Evolutionary conservation across 2,797 vertebrate genomes (phyloP).

Genomic region (Hydrophis major): DNA sequence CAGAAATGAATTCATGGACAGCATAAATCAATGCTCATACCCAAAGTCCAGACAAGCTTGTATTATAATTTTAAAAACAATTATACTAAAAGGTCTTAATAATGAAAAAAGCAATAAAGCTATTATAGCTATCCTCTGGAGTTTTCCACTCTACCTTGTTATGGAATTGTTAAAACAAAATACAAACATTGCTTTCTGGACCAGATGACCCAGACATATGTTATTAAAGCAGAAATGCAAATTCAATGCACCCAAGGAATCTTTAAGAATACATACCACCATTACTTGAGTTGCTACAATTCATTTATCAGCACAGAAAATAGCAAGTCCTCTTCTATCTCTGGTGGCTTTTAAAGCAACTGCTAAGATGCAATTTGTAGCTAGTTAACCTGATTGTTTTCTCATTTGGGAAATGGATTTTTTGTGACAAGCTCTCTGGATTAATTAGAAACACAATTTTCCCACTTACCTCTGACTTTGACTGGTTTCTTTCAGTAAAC

Average conservation of each 20-base stretch:
- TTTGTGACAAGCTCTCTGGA: not conserved
- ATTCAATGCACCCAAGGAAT: conserved; percentile 53
- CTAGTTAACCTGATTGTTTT: not conserved
- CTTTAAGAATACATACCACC: conserved; percentile 62
- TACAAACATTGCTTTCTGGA: conserved; percentile 56
- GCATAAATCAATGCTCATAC: conserved; percentile 67
- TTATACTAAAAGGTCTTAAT: conserved; percentile 75
- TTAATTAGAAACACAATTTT: conserved; percentile 1
- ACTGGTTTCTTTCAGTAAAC: conserved; percentile 9
- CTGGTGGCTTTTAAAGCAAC: conserved; percentile 48
- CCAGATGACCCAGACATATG: conserved; percentile 70
- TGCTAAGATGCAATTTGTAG: not conserved
- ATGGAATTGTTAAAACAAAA: conserved; percentile 73
- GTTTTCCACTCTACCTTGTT: conserved; percentile 68
- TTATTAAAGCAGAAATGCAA: conserved; percentile 69
- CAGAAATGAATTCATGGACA: conserved; percentile 65
- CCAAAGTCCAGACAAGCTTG: conserved; percentile 66
- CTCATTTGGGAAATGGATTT: conserved; percentile 20
- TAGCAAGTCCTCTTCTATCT: conserved; percentile 52
- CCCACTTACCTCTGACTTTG: not conserved
- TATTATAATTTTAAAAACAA: conserved; percentile 73
- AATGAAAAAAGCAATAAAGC: conserved; percentile 66
- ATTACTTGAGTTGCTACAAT: conserved; percentile 54
- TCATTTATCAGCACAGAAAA: conserved; percentile 67
- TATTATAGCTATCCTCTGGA: conserved; percentile 62